These are phyloP conservation scores for Helostoma temminkii DNA, from an alignment of 2,797 vertebrate genomes.

Conservation along the genomic window DNA sequence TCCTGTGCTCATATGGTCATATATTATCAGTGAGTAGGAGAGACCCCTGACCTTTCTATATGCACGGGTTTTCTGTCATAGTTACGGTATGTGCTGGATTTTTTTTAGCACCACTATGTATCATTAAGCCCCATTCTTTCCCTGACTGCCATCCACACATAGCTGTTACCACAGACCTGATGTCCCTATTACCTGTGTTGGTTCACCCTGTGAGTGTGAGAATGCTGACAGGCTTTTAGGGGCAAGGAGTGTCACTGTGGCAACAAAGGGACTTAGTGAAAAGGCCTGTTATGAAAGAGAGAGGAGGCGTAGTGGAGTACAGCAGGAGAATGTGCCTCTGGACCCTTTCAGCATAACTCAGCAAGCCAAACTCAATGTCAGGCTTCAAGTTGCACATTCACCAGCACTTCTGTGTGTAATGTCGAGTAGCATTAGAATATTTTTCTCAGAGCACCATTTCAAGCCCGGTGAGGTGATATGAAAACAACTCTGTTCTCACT, in stretches of 20 bases:
- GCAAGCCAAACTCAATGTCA: constrained; percentile 22
- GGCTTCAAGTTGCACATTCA: not conserved
- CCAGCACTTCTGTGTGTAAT: constrained; percentile 16
- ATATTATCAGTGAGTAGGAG: constrained; percentile 52
- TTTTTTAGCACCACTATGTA: constrained; percentile 57
- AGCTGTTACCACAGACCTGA: constrained; percentile 39
- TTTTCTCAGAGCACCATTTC: constrained; percentile 34
- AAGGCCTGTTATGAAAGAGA: constrained; percentile 38
- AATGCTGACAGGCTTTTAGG: constrained; percentile 49
- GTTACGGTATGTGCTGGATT: constrained; percentile 41
- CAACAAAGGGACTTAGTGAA: constrained; percentile 53
- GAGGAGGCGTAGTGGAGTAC: constrained; percentile 17
- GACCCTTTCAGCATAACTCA: constrained; percentile 22
- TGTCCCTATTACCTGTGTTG: constrained; percentile 58
- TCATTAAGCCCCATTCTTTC: constrained; percentile 58
- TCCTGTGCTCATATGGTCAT: constrained; percentile 21
- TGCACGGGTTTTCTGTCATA: constrained; percentile 71
- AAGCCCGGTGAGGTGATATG: constrained; percentile 23
- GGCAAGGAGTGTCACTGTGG: constrained; percentile 42
- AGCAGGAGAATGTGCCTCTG: not conserved
- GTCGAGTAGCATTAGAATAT: constrained; percentile 4
- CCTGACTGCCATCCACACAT: constrained; percentile 53
- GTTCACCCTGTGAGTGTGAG: constrained; percentile 6
- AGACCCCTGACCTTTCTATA: constrained; percentile 72
- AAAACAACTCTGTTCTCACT: constrained; percentile 52